Base-by-base conservation (phyloP, 2,113 vertebrate species). In the Suricata suricatta region DNA sequence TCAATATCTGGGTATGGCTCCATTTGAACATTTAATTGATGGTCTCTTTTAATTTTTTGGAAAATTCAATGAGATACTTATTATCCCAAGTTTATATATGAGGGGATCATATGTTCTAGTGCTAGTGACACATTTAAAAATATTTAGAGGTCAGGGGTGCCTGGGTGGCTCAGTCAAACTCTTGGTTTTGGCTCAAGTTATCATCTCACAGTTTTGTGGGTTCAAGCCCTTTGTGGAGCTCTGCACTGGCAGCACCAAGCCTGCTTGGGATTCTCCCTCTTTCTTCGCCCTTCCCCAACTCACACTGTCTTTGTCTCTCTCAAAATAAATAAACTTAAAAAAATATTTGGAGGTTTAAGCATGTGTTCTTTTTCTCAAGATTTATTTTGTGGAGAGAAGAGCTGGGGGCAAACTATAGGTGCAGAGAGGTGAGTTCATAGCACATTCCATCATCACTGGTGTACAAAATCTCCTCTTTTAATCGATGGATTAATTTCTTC, bases 1-100 rank as follows among this genome's bases (percentile, higher is more conserved):
- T 41, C n/a, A 8, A 9, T 31, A 44, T 35, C 74, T 60, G 41
- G 21, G 29, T n/a, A 15, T 64, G 44, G 29, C n/a, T 86, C 69
- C 17, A 1, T 17, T 19, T 63, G 83, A 21, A 4, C 19, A 31
- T 31, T n/a, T 72, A 88, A 57, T 23, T 33, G 52, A 50, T 7
- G 25, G 54, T 38, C 47, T 93, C 47, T 35, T 87, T 96, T 54
- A 33, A 82, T 86, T 96, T 68, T 86, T 72, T 86, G 76, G 50
- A 50, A 29, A 35, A 64, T 44, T 7, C 29, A 77, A 12, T 57
- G 27, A 80, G 38, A 76, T 71, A 90, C 35, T 76, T 84, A 14
- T 81, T 86, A 80, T 35, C 33, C 7, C 21, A 21, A 31, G 88
- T 83, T 80, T 69, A 86, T 12, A 17, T 29, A 12, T 21, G 21